These are phyloP conservation scores for Eurytemora carolleeae DNA, from an alignment of 1,140 invertebrate species.

Conservation along the genomic window DNA sequence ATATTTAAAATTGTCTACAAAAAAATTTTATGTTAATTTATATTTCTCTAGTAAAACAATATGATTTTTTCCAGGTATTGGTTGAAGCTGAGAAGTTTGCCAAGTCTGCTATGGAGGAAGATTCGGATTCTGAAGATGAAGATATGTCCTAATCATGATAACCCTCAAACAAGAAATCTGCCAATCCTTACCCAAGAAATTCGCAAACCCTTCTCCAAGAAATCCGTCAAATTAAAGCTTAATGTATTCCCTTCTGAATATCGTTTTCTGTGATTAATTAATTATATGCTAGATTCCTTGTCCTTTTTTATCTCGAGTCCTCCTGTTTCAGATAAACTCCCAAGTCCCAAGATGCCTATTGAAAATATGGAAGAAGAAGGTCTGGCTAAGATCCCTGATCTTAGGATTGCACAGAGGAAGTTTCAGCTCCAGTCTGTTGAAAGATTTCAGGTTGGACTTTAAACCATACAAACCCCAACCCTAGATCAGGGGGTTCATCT, in stretches of 20 bases:
- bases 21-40: background rate
- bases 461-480: no score
- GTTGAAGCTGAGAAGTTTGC: slow-evolving; percentile 59
- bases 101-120: slow-evolving; percentile 56
- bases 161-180: no score
- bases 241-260: no score
- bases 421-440: background rate
- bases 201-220: no score
- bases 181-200: no score
- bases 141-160: slow-evolving; percentile 29
- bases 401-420: background rate
- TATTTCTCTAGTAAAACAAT: slow-evolving; percentile 2
- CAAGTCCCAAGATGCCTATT: background rate
- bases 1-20: background rate
- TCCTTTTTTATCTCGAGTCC: no score
- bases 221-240: no score
- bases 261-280: no score
- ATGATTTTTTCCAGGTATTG: slow-evolving; percentile 17
- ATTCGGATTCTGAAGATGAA: slow-evolving; percentile 61
- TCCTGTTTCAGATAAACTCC: no score
- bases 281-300: no score
- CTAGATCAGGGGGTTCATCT: no score
- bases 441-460: no score
- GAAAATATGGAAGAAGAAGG: background rate
- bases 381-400: background rate